These are phyloP conservation scores for Marisa cornuarietis DNA, from an alignment of 1,140 invertebrate species.

Conservation along the genomic window DNA sequence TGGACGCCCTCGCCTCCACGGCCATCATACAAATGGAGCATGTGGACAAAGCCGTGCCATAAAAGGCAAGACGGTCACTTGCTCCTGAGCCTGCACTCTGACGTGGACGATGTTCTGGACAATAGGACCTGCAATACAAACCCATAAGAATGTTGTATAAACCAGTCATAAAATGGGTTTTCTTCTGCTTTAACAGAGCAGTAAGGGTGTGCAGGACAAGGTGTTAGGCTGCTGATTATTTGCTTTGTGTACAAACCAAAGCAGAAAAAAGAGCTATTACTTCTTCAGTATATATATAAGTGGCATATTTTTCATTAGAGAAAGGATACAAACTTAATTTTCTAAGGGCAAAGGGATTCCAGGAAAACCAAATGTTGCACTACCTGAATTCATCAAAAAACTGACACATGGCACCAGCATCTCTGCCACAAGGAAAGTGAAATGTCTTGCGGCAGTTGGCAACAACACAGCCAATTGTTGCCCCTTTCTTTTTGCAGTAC, in stretches of 20 bases:
- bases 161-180: constrained; percentile 1
- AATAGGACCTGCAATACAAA: constrained; percentile 70
- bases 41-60: constrained; percentile 43
- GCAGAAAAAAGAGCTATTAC: no score
- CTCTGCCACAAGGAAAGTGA: constrained; percentile 74
- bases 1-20: constrained; percentile 62
- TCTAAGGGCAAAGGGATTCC: no score
- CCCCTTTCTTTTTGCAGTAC: constrained; percentile 72
- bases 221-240: no score
- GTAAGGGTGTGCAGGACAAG: no score
- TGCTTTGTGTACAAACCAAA: no score
- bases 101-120: constrained; percentile 70
- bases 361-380: no score
- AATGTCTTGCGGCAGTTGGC: constrained; percentile 70
- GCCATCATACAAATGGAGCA: constrained; percentile 73
- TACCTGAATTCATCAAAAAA: constrained; percentile 74
- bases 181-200: not conserved
- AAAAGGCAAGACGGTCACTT: constrained; percentile 43
- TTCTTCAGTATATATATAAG: no score
- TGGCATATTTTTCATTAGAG: no score
- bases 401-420: constrained; percentile 70
- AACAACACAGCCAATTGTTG: constrained; percentile 73
- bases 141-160: not conserved
- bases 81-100: constrained; percentile 63
- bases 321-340: no score